Evolutionary conservation across 2,113 vertebrate species (phyloP).

Genomic region (Bambusicola thoracicus): DNA sequence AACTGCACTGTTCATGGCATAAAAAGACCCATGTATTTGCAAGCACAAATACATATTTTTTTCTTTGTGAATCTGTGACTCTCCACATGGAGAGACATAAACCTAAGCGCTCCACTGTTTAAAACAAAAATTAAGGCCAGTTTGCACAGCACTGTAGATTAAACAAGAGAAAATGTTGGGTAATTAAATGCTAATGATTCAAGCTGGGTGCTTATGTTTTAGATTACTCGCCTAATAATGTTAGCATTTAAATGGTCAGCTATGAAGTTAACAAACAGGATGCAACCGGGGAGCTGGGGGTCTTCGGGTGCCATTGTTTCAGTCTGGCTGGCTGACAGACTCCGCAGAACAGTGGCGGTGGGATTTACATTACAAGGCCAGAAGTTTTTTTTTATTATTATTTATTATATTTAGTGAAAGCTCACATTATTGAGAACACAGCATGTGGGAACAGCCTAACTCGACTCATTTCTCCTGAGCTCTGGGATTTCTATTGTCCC

Average conservation of each 20-base stretch:
- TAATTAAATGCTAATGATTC: conserved; percentile 72
- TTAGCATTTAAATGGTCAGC: conserved; percentile 76
- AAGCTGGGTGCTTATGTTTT: conserved; percentile 70
- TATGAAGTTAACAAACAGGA: conserved; percentile 76
- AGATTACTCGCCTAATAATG: conserved; percentile 66
- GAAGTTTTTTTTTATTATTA: background rate
- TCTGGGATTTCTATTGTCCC: conserved; percentile 62
- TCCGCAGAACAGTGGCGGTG: conserved; percentile 64
- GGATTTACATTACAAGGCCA: conserved; percentile 70
- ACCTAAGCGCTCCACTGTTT: background rate
- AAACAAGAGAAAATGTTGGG: conserved; percentile 62
- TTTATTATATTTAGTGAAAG: conserved; percentile 48
- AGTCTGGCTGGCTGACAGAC: conserved; percentile 54
- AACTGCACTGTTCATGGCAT: background rate
- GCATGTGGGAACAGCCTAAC: conserved; percentile 72
- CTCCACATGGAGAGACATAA: background rate
- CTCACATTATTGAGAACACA: conserved; percentile 53
- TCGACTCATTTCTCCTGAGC: conserved; percentile 60
- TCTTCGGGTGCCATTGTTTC: conserved; percentile 74
- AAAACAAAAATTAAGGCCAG: conserved; percentile 31
- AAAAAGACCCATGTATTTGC: background rate
- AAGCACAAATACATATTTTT: background rate
- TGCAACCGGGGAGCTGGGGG: conserved; percentile 63
- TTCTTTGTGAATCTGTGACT: background rate
- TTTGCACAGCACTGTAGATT: conserved; percentile 50